These are phyloP conservation scores for Tetranychus piercei DNA, from an alignment of 2,888 invertebrate genomes.

Conservation along the genomic window DNA sequence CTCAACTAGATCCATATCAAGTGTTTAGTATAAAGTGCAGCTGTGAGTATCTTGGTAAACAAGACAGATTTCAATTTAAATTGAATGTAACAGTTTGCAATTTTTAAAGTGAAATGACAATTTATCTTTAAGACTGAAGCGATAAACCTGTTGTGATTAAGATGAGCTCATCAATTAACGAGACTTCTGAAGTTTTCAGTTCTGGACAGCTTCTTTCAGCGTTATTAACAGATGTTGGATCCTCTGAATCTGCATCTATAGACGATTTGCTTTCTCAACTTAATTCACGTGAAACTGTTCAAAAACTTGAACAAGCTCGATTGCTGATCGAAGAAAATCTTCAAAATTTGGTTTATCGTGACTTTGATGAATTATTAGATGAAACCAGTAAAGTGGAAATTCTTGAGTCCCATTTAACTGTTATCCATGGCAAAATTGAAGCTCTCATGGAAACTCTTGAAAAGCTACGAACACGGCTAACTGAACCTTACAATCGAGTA, in stretches of 20 bases:
- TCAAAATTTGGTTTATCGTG: conserved; percentile 14
- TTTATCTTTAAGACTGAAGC: background rate
- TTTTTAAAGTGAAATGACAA: background rate
- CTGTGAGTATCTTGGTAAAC: too few species aligned
- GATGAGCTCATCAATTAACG: background rate
- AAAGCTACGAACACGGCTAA: conserved; percentile 8
- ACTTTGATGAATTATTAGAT: conserved; percentile 18
- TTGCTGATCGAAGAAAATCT: background rate
- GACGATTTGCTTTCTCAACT: background rate
- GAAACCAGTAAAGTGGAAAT: conserved; percentile 16
- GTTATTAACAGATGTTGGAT: background rate
- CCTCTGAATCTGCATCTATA: background rate
- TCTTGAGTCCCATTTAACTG: conserved; percentile 14
- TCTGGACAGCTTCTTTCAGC: background rate
- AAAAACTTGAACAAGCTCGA: background rate
- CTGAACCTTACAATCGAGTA: conserved; percentile 18
- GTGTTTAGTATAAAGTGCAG: too few species aligned
- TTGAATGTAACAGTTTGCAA: background rate
- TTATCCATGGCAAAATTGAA: conserved; percentile 15
- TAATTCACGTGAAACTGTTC: background rate
- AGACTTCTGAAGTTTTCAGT: background rate
- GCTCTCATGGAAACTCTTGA: conserved; percentile 14
- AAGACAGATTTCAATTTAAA: too few species aligned
- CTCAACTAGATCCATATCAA: too few species aligned
- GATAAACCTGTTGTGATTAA: background rate